Evolutionary conservation across 2,113 vertebrate genomes (phyloP), one percentile per base, ranked within the genome.

Genomic region (Pogona vitticeps): DNA sequence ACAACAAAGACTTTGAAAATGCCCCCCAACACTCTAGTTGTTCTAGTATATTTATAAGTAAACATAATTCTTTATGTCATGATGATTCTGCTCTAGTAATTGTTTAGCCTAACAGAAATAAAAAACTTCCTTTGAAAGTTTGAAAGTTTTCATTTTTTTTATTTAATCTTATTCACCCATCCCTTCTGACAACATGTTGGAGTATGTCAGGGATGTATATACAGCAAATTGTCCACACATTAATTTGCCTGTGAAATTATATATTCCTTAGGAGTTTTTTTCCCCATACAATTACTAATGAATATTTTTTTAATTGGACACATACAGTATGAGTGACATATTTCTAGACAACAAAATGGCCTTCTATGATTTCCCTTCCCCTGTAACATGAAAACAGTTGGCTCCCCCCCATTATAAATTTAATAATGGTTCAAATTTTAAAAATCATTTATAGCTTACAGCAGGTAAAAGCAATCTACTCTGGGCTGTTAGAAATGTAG

Each of bases 181-280:
- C 12, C 18, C 15, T 78, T 3, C 33, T 84, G 4, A 42, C 78
- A 82, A 26, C 12, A 88, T 2, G 65, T 21, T 46, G 76, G 58
- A 89, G 36, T 15, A 6, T 10, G 81, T 36, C 80, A 76, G 18
- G 82, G 3, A 79, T 36, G 52, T 0, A 1, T 76, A 33, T 6
- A 6, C 88, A 58, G 38, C 42, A 87, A 87, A 92, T 87, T 52
- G 26, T 6, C 46, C 65, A 63, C 0, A 0, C 78, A 86, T 61
- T 83, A n/a, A 40, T 80, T 67, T 87, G 21, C 6, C 92, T 79
- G 76, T 73, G 84, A 89, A 94, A 91, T 86, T 67, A 89, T 23
- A 31, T 82, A 1, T 3, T 65, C 65, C 61, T 33, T 2, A 6
- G 21, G 33, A 61, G 13, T 20, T 76, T 86, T 86, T 85, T 9